Evolutionary conservation across 2,113 vertebrate genomes (phyloP).

Genomic region (Lamprologus tigripictilis): DNA sequence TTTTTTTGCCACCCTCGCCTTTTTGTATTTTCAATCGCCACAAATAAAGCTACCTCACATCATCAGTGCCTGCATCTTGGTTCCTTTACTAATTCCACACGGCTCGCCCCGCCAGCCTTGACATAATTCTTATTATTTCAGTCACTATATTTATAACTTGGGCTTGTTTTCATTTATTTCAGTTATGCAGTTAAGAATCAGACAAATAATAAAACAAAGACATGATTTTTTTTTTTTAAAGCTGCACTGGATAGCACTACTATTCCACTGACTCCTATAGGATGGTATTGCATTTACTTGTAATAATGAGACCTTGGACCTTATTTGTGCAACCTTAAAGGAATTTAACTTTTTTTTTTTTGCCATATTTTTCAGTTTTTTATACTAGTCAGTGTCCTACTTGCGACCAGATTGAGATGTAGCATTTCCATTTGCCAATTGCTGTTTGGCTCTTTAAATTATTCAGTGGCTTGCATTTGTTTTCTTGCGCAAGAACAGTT

Average conservation of each 20-base stretch:
- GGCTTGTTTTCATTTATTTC: neutral
- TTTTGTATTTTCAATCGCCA: fast-evolving
- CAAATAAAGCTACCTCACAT: neutral
- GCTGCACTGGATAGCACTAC: fast-evolving
- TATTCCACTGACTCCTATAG: neutral
- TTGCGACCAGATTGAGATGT: fast-evolving
- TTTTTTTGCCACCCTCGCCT: fast-evolving
- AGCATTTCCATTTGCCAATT: neutral
- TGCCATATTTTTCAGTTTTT: neutral
- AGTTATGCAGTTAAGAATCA: fast-evolving
- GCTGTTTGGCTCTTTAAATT: neutral
- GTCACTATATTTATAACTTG: neutral
- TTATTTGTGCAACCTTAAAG: neutral
- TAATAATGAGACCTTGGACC: neutral
- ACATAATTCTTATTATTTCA: neutral
- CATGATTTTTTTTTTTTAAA: neutral
- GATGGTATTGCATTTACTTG: neutral
- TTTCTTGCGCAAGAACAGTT: neutral
- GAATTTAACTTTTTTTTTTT: neutral
- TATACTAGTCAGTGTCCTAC: neutral
- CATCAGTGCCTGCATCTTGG: neutral
- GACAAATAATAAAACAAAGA: neutral
- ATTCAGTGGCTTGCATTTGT: neutral
- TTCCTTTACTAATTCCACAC: neutral
- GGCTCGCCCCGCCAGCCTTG: fast-evolving